These are phyloP conservation scores for Rhea americana DNA, from an alignment of 2,113 vertebrate species.

Conservation along the genomic window DNA sequence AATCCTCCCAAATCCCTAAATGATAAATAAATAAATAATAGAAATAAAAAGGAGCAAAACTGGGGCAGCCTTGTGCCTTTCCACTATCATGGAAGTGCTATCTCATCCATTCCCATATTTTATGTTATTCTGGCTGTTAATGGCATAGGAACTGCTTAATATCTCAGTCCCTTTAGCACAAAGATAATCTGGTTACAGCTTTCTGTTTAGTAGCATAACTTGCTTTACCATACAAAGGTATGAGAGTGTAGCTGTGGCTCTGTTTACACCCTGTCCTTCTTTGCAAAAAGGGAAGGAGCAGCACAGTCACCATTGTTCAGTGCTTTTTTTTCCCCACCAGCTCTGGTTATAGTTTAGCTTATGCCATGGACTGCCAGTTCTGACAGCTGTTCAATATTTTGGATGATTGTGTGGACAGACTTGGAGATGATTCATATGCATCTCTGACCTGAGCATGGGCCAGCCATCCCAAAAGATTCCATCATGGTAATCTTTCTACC, in stretches of 20 bases:
- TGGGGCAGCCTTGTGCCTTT: background rate
- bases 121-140: background rate
- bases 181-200: background rate
- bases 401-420: background rate
- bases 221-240: background rate
- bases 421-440: background rate
- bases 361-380: rapidly evolving
- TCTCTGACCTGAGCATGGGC: background rate
- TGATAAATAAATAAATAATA: background rate
- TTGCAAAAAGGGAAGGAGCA: background rate
- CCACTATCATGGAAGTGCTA: background rate
- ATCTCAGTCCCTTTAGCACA: background rate
- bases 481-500: background rate
- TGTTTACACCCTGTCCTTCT: background rate
- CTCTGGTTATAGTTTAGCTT: background rate
- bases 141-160: background rate
- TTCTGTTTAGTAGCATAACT: background rate
- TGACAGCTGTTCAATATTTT: background rate
- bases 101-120: background rate
- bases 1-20: background rate
- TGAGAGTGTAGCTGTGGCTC: background rate
- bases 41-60: background rate
- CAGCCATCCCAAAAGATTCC: background rate
- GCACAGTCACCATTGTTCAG: background rate
- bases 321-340: background rate